Percentiles rank a stretch among this genome's conserved stretches.
Conservation (phyloP, 2,797 vertebrate genomes). For the Darevskia mixta region DNA sequence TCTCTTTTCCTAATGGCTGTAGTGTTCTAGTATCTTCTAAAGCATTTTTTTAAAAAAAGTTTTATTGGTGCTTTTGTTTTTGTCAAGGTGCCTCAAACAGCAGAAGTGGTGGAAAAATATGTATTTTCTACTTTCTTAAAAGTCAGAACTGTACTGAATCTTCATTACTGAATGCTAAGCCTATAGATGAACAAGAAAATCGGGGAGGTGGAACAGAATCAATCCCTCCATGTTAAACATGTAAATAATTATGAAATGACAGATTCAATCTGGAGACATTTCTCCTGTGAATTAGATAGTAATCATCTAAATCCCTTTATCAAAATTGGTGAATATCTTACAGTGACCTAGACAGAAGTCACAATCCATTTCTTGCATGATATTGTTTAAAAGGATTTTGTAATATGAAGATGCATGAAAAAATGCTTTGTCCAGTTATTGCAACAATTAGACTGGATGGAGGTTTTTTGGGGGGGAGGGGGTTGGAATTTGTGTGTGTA, state of each 20-base stretch:
- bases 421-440: conserved; percentile 77
- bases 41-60: no score
- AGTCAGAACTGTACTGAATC: neutral
- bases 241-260: conserved; percentile 52
- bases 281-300: conserved; percentile 22
- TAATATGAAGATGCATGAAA: conserved; percentile 11
- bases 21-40: no score
- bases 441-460: conserved; percentile 67
- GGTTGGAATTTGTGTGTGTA: neutral
- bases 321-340: conserved; percentile 39
- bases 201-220: conserved; percentile 20
- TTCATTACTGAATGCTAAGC: conserved; percentile 26
- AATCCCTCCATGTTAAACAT: conserved; percentile 40
- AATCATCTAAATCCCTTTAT: conserved; percentile 40
- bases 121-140: neutral
- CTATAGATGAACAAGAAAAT: conserved; percentile 38
- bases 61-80: neutral
- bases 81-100: neutral
- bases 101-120: neutral
- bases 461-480: neutral
- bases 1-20: no score
- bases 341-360: conserved; percentile 42
- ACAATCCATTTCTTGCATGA: conserved; percentile 50
- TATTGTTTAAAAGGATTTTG: conserved; percentile 48
- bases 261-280: conserved; percentile 62